Percentiles rank a stretch among this genome's conserved stretches.
phyloP scores from a whole-genome alignment of 53 echinoderm and acorn worm genomes.

The Echinarachnius parma region DNA sequence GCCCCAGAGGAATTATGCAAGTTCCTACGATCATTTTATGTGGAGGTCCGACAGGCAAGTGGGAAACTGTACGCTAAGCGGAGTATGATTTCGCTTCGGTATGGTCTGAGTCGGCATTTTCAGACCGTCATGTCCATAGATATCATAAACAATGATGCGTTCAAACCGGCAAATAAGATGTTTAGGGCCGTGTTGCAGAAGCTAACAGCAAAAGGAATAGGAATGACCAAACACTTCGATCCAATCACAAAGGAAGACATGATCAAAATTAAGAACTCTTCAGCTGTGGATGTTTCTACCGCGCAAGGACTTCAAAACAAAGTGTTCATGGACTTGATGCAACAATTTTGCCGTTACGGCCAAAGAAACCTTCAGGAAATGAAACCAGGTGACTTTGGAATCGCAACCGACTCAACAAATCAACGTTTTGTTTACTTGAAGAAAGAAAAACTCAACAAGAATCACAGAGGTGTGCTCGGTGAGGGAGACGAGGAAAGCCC shows the following conservation, averaged over 20 bases:
- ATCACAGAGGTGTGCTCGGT: not conserved
- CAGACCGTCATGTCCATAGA: not conserved
- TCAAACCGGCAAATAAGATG: conserved; percentile 14
- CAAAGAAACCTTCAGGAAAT: not conserved
- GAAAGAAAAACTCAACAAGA: conserved; percentile 7
- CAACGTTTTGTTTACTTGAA: not conserved
- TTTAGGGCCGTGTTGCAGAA: conserved; percentile 5
- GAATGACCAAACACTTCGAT: not conserved
- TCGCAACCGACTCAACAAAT: not conserved
- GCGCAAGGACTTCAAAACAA: conserved; percentile 20
- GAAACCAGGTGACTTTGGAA: not conserved
- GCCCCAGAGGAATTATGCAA: not conserved
- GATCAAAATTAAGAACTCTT: conserved; percentile 11
- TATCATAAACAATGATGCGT: not conserved
- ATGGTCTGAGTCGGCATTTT: conserved; percentile 15
- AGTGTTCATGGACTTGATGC: conserved; percentile 13
- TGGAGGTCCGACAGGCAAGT: not conserved
- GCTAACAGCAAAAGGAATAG: not conserved
- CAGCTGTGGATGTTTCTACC: conserved; percentile 2
- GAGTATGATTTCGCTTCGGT: conserved; percentile 9
- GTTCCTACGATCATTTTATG: conserved; percentile 1
- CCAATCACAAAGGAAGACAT: conserved; percentile 12
- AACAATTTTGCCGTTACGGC: not conserved
- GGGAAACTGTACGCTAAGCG: conserved; percentile 21
- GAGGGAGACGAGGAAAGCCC: not conserved